Percentiles rank a stretch among this genome's conserved stretches.
Evolutionary conservation across 2,113 vertebrate species (phyloP).

Genomic region (Odocoileus hemionus): DNA sequence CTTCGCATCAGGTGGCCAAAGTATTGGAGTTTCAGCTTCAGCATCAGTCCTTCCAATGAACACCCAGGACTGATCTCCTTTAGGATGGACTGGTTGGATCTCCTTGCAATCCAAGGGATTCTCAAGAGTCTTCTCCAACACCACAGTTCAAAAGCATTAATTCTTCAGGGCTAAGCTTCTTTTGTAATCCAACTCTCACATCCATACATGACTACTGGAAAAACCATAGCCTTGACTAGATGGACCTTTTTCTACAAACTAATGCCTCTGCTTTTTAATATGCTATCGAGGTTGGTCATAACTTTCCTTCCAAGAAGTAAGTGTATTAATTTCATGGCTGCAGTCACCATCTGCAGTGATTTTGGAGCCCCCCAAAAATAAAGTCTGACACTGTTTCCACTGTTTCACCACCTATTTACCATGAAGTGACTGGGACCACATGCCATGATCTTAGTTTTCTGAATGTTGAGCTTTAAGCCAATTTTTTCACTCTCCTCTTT

Average conservation of each 20-base stretch:
- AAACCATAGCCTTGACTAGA: not conserved
- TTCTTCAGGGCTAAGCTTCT: fast-evolving
- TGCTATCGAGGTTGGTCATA: not conserved
- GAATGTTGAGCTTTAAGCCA: not conserved
- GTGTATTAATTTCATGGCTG: not conserved
- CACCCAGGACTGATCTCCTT: not conserved
- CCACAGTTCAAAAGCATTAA: not conserved
- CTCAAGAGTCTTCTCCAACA: not conserved
- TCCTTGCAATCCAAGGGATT: not conserved
- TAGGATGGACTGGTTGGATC: not conserved
- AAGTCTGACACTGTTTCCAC: not conserved
- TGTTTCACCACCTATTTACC: not conserved
- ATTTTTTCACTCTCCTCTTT: not conserved
- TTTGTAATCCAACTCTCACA: not conserved
- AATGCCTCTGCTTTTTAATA: not conserved
- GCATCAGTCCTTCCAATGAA: not conserved
- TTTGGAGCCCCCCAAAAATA: not conserved
- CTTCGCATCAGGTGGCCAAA: not conserved
- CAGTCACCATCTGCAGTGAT: not conserved
- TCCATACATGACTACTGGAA: not conserved
- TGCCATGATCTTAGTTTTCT: not conserved
- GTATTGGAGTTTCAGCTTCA: not conserved
- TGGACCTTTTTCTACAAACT: not conserved
- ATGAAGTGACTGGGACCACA: not conserved
- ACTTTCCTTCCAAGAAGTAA: not conserved